Evolutionary conservation across 2,888 invertebrate species (phyloP).

Genomic region (Hydrotaea diabolus): DNA sequence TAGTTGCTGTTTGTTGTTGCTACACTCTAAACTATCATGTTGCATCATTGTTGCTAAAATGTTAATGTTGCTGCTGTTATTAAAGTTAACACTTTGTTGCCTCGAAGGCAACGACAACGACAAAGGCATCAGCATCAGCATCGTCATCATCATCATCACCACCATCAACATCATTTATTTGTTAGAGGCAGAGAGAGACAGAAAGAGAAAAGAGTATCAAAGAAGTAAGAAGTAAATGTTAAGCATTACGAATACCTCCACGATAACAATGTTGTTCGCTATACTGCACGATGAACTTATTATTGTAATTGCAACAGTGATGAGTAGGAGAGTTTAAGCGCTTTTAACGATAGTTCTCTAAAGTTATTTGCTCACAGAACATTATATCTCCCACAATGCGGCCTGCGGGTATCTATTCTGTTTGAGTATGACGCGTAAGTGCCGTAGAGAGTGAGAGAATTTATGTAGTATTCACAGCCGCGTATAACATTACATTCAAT

Average conservation of each 20-base stretch:
- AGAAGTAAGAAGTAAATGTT: neutral
- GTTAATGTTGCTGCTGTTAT: constrained; percentile 41
- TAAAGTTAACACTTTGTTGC: constrained; percentile 56
- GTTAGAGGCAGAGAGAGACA: neutral
- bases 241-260: neutral
- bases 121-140: neutral
- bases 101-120: constrained; percentile 34
- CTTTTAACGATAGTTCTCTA: constrained; percentile 49
- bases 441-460: neutral
- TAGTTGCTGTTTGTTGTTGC: neutral
- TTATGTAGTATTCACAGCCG: neutral
- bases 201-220: neutral
- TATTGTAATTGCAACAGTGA: constrained; percentile 28
- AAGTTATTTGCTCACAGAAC: constrained; percentile 33
- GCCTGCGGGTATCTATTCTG: no score
- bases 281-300: constrained; percentile 40
- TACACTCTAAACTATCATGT: constrained; percentile 35
- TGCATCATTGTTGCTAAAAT: constrained; percentile 53
- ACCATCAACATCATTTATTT: neutral
- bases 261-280: constrained; percentile 18
- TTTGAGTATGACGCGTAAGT: neutral
- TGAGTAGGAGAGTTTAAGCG: constrained; percentile 43
- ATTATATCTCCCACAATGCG: neutral
- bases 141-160: neutral
- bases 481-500: neutral